Conservation (phyloP, 2,797 vertebrate species). For the Syndactyla subalaris region DNA sequence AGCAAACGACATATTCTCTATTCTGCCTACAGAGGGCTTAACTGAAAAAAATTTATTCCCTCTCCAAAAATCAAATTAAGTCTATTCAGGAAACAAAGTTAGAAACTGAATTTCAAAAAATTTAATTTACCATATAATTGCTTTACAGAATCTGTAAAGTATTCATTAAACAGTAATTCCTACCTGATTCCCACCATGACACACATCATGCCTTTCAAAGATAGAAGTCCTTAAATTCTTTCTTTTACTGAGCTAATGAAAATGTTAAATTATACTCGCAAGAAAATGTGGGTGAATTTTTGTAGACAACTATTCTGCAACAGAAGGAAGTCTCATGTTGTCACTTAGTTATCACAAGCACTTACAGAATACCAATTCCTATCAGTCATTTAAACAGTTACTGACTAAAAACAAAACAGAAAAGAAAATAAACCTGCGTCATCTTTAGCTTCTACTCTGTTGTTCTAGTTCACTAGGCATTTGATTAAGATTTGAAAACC, state of each 20-base stretch:
- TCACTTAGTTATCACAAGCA: neutral
- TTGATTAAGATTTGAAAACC: neutral
- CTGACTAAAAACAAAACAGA: neutral
- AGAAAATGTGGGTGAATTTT: neutral
- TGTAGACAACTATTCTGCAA: neutral
- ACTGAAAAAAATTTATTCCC: constrained; percentile 60
- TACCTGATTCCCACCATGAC: constrained; percentile 70
- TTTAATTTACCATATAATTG: constrained; percentile 78
- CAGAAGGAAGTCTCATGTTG: neutral
- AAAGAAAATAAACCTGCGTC: neutral
- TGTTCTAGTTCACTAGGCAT: neutral
- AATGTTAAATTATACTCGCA: constrained; percentile 69
- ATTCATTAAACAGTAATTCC: constrained; percentile 77
- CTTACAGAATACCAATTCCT: neutral
- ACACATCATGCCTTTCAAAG: constrained; percentile 64
- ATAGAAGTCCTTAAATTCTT: constrained; percentile 66
- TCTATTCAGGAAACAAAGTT: constrained; percentile 72
- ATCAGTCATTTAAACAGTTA: neutral
- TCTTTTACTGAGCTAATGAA: constrained; percentile 67
- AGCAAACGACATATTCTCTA: constrained; percentile 58
- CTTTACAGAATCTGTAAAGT: constrained; percentile 67
- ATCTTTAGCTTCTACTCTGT: neutral
- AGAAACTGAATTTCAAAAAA: constrained; percentile 78
- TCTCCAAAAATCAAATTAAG: constrained; percentile 66
- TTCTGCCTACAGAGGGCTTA: constrained; percentile 47